Conservation (phyloP, 2,113 vertebrate species). For the Zeus faber region DNA sequence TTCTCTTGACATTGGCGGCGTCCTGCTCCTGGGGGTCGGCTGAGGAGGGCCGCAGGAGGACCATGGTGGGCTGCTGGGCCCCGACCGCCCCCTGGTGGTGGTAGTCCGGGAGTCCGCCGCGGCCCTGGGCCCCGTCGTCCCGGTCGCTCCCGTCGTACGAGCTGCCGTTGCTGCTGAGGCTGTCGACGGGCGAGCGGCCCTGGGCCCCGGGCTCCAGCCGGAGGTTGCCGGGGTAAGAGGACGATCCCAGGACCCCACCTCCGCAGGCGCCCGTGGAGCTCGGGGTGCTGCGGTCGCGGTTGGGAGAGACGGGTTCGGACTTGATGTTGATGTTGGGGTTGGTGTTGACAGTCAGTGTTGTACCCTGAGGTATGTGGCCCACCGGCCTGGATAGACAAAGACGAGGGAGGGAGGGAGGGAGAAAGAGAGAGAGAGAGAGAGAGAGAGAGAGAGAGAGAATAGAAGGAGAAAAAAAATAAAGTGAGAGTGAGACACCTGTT, state of each 20-base stretch:
- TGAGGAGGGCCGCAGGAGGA: conserved; percentile 79
- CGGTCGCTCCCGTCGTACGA: conserved; percentile 91
- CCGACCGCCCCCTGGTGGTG: conserved; percentile 52
- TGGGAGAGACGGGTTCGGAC: conserved; percentile 92
- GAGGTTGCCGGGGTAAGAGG: conserved; percentile 73
- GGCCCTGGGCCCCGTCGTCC: conserved; percentile 75
- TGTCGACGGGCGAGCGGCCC: conserved; percentile 85
- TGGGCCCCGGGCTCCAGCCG: conserved; percentile 78
- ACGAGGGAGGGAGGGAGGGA: neutral
- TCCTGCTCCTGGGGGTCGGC: conserved; percentile 82
- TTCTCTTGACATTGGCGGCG: conserved; percentile 84
- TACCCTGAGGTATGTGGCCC: conserved; percentile 81
- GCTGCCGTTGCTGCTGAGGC: conserved; percentile 92
- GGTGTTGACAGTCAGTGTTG: conserved; percentile 89
- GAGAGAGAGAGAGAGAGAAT: neutral
- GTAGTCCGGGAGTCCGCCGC: conserved; percentile 75
- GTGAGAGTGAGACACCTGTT: neutral
- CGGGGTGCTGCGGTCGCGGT: conserved; percentile 87
- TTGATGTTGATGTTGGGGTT: conserved; percentile 94
- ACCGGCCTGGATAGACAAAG: conserved; percentile 75
- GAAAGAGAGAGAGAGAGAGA: neutral
- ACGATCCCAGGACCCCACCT: conserved; percentile 65
- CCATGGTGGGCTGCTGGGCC: conserved; percentile 71
- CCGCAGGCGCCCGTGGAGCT: conserved; percentile 33
- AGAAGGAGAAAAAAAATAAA: too few relatives aligned